phyloP scores from a whole-genome alignment of 2,113 vertebrate species.

The Syrrhaptes paradoxus region DNA sequence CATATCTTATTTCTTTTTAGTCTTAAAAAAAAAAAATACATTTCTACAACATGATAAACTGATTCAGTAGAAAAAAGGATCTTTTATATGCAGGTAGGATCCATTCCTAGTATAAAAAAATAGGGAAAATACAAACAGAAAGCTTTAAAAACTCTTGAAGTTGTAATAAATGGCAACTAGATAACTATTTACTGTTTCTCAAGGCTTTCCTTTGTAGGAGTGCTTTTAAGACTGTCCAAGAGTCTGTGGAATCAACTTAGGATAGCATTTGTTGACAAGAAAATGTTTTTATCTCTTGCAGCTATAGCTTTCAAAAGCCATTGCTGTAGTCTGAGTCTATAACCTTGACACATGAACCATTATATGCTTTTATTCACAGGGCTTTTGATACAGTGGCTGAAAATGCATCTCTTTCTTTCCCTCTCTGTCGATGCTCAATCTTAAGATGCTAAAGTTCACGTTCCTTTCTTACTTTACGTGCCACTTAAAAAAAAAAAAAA shows the following conservation, averaged over 20 bases:
- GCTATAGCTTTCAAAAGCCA: background rate
- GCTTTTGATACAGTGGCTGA: background rate
- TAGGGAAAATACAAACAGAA: background rate
- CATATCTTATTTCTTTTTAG: background rate
- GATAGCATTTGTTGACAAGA: background rate
- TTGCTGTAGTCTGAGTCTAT: background rate
- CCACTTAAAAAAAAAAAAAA: background rate
- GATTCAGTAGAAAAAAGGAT: background rate
- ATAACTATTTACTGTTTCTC: background rate
- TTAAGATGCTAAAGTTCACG: conserved; percentile 28
- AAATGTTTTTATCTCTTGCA: background rate
- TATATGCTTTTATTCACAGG: conserved; percentile 9
- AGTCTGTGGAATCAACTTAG: background rate
- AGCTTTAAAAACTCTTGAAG: background rate
- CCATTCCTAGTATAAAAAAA: background rate
- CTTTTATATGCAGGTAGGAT: background rate
- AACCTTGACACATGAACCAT: conserved; percentile 11
- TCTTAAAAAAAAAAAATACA: background rate
- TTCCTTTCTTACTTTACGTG: background rate
- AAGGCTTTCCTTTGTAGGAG: background rate
- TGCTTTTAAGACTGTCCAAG: background rate
- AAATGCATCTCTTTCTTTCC: background rate
- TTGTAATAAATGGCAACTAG: background rate
- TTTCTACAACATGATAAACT: no score
- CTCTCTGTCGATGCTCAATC: background rate